Evolutionary conservation across 2,113 vertebrate species (phyloP).

Genomic region (Columba janthina): DNA sequence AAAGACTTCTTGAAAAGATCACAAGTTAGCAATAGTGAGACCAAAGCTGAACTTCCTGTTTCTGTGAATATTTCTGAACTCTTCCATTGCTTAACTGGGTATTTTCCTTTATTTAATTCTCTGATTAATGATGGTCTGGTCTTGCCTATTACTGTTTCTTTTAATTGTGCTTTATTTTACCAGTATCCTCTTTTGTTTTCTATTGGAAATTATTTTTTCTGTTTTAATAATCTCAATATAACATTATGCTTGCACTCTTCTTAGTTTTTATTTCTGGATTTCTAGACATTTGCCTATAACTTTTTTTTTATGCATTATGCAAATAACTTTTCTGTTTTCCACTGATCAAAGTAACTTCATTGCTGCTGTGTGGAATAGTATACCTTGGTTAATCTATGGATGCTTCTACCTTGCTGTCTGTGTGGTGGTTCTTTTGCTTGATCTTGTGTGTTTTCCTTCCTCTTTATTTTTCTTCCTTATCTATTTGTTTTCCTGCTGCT

Average conservation of each 20-base stretch:
- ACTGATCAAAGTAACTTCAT: rapidly evolving
- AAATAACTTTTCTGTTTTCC: not conserved
- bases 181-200: not conserved
- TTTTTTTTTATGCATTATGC: not conserved
- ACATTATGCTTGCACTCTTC: not conserved
- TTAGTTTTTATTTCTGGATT: not conserved
- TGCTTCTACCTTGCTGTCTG: not conserved
- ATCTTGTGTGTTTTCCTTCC: not conserved
- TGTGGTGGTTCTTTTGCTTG: not conserved
- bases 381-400: not conserved
- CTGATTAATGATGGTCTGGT: not conserved
- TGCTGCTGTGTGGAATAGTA: not conserved
- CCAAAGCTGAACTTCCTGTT: not conserved
- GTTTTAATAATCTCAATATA: not conserved
- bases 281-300: not conserved
- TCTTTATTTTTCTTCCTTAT: not conserved
- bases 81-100: not conserved
- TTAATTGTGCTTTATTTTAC: not conserved
- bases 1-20: not conserved
- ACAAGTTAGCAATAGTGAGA: not conserved
- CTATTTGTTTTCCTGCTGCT: not conserved
- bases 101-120: not conserved
- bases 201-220: not conserved
- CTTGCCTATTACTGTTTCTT: not conserved
- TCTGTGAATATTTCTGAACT: not conserved